These are phyloP conservation scores for Archaeoteleia sp. DNA, from an alignment of 2,888 invertebrate species.

Conservation along the genomic window DNA sequence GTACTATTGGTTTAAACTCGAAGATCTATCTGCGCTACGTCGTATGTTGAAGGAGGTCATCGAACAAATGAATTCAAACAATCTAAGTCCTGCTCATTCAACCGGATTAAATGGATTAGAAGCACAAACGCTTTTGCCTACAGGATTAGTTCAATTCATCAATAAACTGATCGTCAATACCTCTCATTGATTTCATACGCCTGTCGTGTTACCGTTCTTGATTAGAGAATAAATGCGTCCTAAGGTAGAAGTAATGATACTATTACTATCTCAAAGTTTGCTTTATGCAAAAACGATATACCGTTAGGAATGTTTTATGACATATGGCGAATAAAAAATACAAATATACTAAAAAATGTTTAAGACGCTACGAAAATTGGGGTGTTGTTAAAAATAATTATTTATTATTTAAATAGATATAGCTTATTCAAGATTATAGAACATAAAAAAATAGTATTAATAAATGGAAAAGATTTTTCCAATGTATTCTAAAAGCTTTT, in stretches of 20 bases:
- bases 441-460: too few species aligned
- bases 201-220: slow-evolving; percentile 4
- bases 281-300: too few species aligned
- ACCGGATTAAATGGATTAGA: slow-evolving; percentile 34
- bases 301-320: too few species aligned
- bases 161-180: slow-evolving; percentile 30
- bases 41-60: slow-evolving; percentile 27
- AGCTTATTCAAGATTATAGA: too few species aligned
- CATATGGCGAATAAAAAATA: too few species aligned
- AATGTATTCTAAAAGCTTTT: too few species aligned
- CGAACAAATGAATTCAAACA: slow-evolving; percentile 32
- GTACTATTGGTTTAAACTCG: slow-evolving; percentile 30
- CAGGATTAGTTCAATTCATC: slow-evolving; percentile 32
- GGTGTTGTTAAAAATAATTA: too few species aligned
- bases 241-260: neutral
- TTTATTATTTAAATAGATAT: too few species aligned
- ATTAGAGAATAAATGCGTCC: slow-evolving; percentile 29
- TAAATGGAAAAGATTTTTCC: too few species aligned
- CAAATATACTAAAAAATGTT: too few species aligned
- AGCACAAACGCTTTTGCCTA: slow-evolving; percentile 32
- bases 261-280: too few species aligned
- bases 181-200: slow-evolving; percentile 16
- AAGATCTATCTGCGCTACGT: slow-evolving; percentile 14
- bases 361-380: too few species aligned
- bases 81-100: slow-evolving; percentile 9